Evolutionary conservation across 2,888 invertebrate species (phyloP).

Genomic region (Lissocephala sabroskyi): DNA sequence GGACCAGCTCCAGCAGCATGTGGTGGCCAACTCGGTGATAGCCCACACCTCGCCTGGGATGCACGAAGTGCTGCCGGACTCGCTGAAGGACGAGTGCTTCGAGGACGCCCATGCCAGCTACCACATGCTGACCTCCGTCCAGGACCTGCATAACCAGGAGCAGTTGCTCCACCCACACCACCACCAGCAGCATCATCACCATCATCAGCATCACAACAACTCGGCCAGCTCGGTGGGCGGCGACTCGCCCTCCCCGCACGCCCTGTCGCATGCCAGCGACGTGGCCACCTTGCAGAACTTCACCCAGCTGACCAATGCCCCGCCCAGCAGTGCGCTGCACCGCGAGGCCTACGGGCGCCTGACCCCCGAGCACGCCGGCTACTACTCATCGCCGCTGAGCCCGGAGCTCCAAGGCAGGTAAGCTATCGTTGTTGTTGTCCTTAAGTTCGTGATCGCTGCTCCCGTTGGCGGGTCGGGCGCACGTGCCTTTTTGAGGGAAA

Average conservation of each 20-base stretch:
- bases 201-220: constrained; percentile 57
- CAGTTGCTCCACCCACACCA: constrained; percentile 44
- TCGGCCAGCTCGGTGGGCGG: constrained; percentile 68
- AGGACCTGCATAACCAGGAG: constrained; percentile 56
- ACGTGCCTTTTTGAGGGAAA: constrained; percentile 52
- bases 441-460: not conserved
- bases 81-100: constrained; percentile 71
- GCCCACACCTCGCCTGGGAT: constrained; percentile 59
- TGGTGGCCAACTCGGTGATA: constrained; percentile 32
- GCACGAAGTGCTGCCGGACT: constrained; percentile 72
- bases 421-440: constrained; percentile 32
- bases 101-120: constrained; percentile 69
- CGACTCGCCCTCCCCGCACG: constrained; percentile 68
- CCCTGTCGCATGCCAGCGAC: constrained; percentile 61
- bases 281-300: constrained; percentile 67
- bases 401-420: constrained; percentile 66
- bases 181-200: constrained; percentile 43
- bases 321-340: constrained; percentile 41
- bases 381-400: constrained; percentile 61
- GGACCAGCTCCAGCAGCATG: constrained; percentile 48
- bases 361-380: constrained; percentile 61
- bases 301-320: constrained; percentile 69
- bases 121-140: constrained; percentile 67
- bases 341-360: constrained; percentile 66
- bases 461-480: constrained; percentile 13